Evolutionary conservation across 2,113 vertebrate species (phyloP).

Genomic region (Pelobates fuscus): DNA sequence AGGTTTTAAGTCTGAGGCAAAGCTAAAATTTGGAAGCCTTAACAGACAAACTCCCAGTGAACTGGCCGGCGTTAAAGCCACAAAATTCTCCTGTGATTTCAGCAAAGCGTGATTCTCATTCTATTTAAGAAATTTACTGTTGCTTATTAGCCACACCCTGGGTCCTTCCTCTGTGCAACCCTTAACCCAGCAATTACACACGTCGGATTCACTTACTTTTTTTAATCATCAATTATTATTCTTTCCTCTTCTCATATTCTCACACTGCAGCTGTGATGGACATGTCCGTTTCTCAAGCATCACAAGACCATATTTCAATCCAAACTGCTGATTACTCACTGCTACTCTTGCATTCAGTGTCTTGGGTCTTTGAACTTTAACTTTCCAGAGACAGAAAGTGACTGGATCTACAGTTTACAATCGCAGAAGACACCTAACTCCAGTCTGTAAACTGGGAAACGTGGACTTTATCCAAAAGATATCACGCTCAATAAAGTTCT

Average conservation of each 20-base stretch:
- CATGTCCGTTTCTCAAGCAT: slow-evolving; percentile 36
- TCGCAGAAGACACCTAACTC: slow-evolving; percentile 1
- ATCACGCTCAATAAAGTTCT: not conserved
- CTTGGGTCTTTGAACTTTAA: slow-evolving; percentile 7
- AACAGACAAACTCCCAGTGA: slow-evolving; percentile 45
- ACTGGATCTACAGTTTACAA: not conserved
- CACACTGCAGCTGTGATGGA: slow-evolving; percentile 39
- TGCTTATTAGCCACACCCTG: slow-evolving; percentile 44
- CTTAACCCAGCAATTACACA: slow-evolving; percentile 46
- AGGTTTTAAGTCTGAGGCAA: too few species aligned
- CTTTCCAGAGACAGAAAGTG: slow-evolving; percentile 9
- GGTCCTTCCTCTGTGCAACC: slow-evolving; percentile 47
- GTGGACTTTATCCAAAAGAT: not conserved
- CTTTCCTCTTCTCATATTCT: slow-evolving; percentile 39
- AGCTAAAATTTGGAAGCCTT: too few species aligned
- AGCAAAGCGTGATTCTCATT: slow-evolving; percentile 38
- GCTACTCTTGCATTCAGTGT: slow-evolving; percentile 8
- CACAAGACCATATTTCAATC: slow-evolving; percentile 31
- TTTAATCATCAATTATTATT: slow-evolving; percentile 49
- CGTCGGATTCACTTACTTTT: slow-evolving; percentile 46
- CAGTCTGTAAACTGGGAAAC: not conserved
- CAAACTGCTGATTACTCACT: slow-evolving; percentile 37
- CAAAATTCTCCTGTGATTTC: slow-evolving; percentile 35
- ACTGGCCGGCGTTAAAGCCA: slow-evolving; percentile 19
- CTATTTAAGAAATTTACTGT: slow-evolving; percentile 22